phyloP scores from a whole-genome alignment of 2,113 vertebrate genomes.

The Muntiacus muntjak region DNA sequence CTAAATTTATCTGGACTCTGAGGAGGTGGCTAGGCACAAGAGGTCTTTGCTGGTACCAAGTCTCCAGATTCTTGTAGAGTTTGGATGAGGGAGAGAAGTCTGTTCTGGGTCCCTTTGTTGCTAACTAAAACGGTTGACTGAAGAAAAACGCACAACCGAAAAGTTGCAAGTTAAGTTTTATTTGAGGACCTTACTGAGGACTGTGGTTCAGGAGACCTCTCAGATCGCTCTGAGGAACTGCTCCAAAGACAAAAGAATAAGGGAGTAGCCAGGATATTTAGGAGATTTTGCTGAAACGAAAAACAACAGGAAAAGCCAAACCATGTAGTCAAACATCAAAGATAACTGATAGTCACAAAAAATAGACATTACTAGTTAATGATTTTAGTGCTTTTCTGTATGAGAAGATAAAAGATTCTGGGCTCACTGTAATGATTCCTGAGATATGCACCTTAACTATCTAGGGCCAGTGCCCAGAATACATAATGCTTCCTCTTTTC shows the following conservation, averaged over 20 bases:
- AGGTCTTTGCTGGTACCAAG: not conserved
- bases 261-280: not conserved
- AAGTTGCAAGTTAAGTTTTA: not conserved
- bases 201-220: not conserved
- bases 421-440: not conserved
- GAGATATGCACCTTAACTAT: not conserved
- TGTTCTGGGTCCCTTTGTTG: not conserved
- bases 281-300: not conserved
- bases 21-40: not conserved
- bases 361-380: not conserved
- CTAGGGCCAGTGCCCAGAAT: not conserved
- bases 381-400: not conserved
- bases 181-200: not conserved
- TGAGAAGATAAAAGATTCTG: not conserved
- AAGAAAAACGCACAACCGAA: not conserved
- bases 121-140: not conserved
- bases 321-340: not conserved
- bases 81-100: not conserved
- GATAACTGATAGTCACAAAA: not conserved
- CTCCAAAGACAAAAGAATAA: not conserved
- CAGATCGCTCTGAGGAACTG: not conserved
- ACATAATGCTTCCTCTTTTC: not conserved
- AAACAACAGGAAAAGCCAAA: not conserved
- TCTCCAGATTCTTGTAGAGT: not conserved
- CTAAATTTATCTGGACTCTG: not conserved